Percentiles rank a stretch among this genome's conserved stretches.
These are phyloP conservation scores for Hirtodrosophila confusa DNA, from an alignment of 2,888 invertebrate species.

Conservation along the genomic window DNA sequence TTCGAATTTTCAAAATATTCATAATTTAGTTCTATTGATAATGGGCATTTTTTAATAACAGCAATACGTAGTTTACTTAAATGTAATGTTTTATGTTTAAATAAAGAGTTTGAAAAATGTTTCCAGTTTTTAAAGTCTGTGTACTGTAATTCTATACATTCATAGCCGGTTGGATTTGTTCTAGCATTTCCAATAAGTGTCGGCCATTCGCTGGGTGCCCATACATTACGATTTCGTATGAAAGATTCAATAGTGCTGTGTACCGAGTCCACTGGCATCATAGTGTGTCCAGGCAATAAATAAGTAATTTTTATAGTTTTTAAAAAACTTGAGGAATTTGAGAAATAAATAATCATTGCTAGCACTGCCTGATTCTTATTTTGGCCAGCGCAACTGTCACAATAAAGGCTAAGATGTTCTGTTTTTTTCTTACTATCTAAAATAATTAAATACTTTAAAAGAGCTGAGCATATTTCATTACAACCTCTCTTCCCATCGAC, in stretches of 20 bases:
- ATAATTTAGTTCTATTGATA: not conserved
- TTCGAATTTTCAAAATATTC: no score
- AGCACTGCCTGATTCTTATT: slow-evolving; percentile 20
- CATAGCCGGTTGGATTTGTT: not conserved
- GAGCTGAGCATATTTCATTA: slow-evolving; percentile 7
- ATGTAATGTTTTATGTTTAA: no score
- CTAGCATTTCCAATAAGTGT: slow-evolving; percentile 11
- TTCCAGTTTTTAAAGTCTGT: slow-evolving; percentile 1
- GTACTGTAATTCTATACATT: not conserved
- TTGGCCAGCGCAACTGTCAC: slow-evolving; percentile 15
- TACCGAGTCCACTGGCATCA: slow-evolving; percentile 34
- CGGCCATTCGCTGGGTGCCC: no score
- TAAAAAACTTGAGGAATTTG: slow-evolving; percentile 5
- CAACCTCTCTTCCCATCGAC: not conserved
- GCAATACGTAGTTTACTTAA: not conserved
- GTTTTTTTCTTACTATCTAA: not conserved
- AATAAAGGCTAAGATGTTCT: slow-evolving; percentile 7
- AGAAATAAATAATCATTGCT: slow-evolving; percentile 12
- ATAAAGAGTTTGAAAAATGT: slow-evolving; percentile 2
- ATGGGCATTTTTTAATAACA: not conserved
- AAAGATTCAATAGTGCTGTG: not conserved
- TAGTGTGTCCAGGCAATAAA: slow-evolving; percentile 32
- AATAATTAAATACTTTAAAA: not conserved
- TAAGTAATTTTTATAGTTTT: slow-evolving; percentile 28
- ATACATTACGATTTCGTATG: no score